Evolutionary conservation across 2,888 invertebrate genomes (phyloP).

Genomic region (Oxystoma pomonae): DNA sequence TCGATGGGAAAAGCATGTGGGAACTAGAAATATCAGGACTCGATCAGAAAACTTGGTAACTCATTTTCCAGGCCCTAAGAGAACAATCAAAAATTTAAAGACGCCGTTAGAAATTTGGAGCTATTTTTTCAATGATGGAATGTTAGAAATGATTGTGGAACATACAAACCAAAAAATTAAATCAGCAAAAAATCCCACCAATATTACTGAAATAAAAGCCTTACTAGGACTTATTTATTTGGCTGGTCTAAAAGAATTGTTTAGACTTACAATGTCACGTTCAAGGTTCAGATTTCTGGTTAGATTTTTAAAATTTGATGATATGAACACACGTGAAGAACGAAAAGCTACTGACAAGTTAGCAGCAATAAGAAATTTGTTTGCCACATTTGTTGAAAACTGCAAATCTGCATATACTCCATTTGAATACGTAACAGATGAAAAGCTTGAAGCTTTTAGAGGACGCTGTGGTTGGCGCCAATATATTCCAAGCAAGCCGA

Average conservation of each 20-base stretch:
- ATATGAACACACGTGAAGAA: slow-evolving; percentile 22
- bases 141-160: slow-evolving; percentile 29
- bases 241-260: slow-evolving; percentile 32
- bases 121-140: slow-evolving; percentile 23
- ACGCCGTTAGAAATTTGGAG: slow-evolving; percentile 18
- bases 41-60: slow-evolving; percentile 3
- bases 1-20: neutral
- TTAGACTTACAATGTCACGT: slow-evolving; percentile 30
- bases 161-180: slow-evolving; percentile 30
- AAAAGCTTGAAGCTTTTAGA: slow-evolving; percentile 25
- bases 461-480: slow-evolving; percentile 31
- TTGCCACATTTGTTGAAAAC: slow-evolving; percentile 27
- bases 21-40: neutral
- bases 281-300: slow-evolving; percentile 31
- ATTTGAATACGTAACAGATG: slow-evolving; percentile 31
- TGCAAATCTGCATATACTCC: slow-evolving; percentile 25
- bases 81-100: neutral
- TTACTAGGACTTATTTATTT: slow-evolving; percentile 36
- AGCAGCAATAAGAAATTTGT: slow-evolving; percentile 32
- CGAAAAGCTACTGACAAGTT: slow-evolving; percentile 25
- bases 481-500: slow-evolving; percentile 36
- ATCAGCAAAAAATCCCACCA: slow-evolving; percentile 22
- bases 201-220: slow-evolving; percentile 32
- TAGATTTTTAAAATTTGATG: slow-evolving; percentile 28
- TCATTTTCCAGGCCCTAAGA: slow-evolving; percentile 2